Conservation (phyloP, 2,797 vertebrate genomes). For the Coregonus ussuriensis region DNA sequence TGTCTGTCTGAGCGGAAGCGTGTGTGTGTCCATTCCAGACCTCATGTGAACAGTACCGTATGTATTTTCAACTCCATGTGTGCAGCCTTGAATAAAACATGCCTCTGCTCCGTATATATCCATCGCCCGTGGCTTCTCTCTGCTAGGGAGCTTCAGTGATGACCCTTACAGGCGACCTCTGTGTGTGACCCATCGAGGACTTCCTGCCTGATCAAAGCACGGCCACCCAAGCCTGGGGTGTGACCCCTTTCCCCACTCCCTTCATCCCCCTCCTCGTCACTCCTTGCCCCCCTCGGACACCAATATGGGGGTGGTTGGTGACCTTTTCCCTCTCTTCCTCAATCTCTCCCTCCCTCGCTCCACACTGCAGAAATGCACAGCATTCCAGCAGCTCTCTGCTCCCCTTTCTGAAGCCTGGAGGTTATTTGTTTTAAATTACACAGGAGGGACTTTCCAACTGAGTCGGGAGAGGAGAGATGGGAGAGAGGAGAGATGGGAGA, state of each 20-base stretch:
- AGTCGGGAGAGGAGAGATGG: conserved; percentile 29
- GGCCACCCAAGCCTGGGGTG: conserved; percentile 35
- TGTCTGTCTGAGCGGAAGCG: background rate
- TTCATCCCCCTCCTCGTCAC: conserved; percentile 10
- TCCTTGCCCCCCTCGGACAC: conserved; percentile 31
- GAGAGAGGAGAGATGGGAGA: background rate
- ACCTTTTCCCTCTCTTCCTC: conserved; percentile 64
- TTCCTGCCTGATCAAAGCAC: conserved; percentile 62
- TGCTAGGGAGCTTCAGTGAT: background rate
- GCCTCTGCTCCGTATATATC: background rate
- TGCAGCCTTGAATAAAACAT: conserved; percentile 4
- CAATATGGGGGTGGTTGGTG: conserved; percentile 55
- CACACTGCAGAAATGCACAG: background rate
- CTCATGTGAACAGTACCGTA: background rate
- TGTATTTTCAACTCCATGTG: background rate
- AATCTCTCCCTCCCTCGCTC: conserved; percentile 38
- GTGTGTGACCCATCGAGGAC: conserved; percentile 48
- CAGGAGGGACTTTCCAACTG: conserved; percentile 54
- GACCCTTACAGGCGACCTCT: conserved; percentile 30
- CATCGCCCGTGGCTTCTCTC: conserved; percentile 8
- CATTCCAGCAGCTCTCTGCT: conserved; percentile 24
- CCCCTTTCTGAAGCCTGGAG: conserved; percentile 67
- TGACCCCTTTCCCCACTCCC: conserved; percentile 38
- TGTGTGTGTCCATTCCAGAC: background rate
- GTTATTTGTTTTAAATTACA: conserved; percentile 74